Evolutionary conservation across 2,797 vertebrate species (phyloP).

Genomic region (Sebastes umbrosus): DNA sequence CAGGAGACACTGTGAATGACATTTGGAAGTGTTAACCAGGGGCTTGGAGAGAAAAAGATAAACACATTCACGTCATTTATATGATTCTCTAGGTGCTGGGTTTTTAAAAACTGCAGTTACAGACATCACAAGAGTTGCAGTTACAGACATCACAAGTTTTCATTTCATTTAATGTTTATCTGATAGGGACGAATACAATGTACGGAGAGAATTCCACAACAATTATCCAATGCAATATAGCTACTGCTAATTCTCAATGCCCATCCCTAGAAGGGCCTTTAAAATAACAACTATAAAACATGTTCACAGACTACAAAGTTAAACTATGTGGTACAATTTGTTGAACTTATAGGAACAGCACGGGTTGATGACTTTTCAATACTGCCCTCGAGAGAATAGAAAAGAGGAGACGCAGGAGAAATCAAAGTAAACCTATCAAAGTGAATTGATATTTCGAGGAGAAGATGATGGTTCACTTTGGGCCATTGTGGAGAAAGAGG

Average conservation of each 20-base stretch:
- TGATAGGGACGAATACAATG: neutral
- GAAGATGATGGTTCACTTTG: neutral
- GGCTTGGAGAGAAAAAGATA: neutral
- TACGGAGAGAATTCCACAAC: neutral
- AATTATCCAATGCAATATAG: neutral
- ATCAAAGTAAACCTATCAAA: neutral
- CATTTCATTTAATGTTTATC: neutral
- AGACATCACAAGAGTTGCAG: neutral
- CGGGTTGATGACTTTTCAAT: neutral
- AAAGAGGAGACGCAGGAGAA: neutral
- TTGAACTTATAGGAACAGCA: neutral
- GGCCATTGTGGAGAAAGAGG: neutral
- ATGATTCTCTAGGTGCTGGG: neutral
- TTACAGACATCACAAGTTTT: neutral
- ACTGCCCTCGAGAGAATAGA: neutral
- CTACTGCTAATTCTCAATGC: neutral
- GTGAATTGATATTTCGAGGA: neutral
- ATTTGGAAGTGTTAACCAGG: slow-evolving; percentile 4
- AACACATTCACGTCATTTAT: neutral
- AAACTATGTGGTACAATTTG: neutral
- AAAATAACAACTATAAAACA: neutral
- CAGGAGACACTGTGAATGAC: slow-evolving; percentile 31
- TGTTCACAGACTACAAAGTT: neutral
- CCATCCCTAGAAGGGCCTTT: neutral
- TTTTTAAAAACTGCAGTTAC: neutral